Conservation (phyloP, 2,888 invertebrate genomes). For the Thyatira batis region DNA sequence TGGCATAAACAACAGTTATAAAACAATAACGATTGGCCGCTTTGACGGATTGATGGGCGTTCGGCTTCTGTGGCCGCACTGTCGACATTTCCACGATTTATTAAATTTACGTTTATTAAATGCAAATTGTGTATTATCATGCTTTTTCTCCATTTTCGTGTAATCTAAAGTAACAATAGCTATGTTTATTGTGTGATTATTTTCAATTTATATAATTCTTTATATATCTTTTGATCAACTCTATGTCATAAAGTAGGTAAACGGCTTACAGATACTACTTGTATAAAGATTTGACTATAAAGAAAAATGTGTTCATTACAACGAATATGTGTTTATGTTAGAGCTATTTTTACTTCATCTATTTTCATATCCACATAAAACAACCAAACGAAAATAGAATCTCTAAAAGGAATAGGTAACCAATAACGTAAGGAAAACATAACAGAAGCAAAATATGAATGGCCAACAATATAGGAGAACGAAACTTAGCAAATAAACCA, state of each 20-base stretch:
- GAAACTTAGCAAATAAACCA: constrained; percentile 7
- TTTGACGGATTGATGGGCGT: constrained; percentile 6
- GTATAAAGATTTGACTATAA: no score
- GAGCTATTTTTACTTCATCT: neutral
- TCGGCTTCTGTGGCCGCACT: neutral
- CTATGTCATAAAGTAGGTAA: no score
- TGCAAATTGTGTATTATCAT: neutral
- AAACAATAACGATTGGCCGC: constrained; percentile 9
- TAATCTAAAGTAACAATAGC: neutral
- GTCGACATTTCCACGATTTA: constrained; percentile 3
- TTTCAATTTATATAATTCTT: no score
- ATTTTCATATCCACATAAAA: neutral
- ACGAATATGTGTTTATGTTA: no score
- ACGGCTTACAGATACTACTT: no score
- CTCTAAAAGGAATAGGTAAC: neutral
- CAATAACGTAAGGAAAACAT: neutral
- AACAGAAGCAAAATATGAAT: neutral
- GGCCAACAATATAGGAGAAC: neutral
- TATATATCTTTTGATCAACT: no score
- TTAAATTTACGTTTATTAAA: neutral
- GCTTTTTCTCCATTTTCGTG: neutral
- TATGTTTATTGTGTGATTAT: no score
- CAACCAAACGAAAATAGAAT: neutral
- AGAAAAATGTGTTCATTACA: no score
- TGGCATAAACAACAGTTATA: constrained; percentile 13